These are phyloP conservation scores for Cnemophilus loriae DNA, from an alignment of 2,113 vertebrate genomes.

Conservation along the genomic window DNA sequence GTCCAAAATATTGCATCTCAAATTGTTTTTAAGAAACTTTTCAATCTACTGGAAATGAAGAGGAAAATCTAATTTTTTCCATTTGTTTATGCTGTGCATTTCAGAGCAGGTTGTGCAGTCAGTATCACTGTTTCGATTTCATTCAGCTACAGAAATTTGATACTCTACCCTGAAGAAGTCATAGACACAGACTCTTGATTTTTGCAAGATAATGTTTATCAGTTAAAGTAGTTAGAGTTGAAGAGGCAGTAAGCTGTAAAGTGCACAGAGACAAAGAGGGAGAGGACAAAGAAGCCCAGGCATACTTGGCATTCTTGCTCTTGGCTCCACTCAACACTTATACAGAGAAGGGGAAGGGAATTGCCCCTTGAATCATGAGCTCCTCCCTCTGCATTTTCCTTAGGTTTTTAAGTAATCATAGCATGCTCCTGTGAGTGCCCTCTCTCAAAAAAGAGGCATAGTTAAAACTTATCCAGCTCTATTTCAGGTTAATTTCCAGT, in stretches of 20 bases:
- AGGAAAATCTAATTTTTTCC: neutral
- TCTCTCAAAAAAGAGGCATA: neutral
- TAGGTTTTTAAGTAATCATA: neutral
- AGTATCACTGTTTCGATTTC: neutral
- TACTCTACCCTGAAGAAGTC: neutral
- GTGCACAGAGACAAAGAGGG: neutral
- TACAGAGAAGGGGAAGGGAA: neutral
- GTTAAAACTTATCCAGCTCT: neutral
- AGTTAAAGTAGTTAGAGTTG: neutral
- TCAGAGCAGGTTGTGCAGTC: neutral
- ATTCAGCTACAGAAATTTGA: neutral
- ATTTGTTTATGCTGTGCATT: neutral
- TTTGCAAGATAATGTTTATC: neutral
- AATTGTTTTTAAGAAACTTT: neutral
- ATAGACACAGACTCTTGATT: neutral
- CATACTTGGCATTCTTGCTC: neutral
- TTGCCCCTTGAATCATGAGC: neutral
- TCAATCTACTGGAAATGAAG: neutral
- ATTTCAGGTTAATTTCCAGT: neutral
- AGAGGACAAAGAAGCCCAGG: neutral
- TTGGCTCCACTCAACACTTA: neutral
- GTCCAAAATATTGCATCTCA: neutral
- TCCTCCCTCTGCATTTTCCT: neutral
- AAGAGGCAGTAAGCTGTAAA: neutral
- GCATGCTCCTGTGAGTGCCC: neutral